Percentiles rank a stretch among this genome's conserved stretches.
Evolutionary conservation across 2,797 vertebrate genomes (phyloP).

Genomic region (Astyanax mexicanus): DNA sequence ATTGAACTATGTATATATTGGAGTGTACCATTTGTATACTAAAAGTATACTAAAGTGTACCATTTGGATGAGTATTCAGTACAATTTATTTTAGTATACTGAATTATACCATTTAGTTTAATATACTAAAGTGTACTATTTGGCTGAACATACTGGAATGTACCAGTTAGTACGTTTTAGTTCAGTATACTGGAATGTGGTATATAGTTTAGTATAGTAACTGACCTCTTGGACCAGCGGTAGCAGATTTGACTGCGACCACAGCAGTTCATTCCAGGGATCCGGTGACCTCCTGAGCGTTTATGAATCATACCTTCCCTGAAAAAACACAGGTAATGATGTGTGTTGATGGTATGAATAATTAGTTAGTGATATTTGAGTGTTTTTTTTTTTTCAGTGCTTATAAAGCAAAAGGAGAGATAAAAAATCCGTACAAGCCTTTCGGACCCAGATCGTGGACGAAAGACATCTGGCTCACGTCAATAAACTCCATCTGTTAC

Average conservation of each 20-base stretch:
- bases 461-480: slow-evolving; percentile 95
- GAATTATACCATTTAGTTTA: no score
- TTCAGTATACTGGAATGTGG: background rate
- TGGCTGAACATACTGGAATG: no score
- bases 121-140: no score
- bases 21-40: no score
- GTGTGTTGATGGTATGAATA: no score
- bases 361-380: no score
- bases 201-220: background rate
- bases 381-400: no score
- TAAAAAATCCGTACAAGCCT: slow-evolving; percentile 88
- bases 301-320: slow-evolving; percentile 97
- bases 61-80: no score
- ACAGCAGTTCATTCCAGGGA: slow-evolving; percentile 96
- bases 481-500: slow-evolving; percentile 95
- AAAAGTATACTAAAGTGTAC: no score
- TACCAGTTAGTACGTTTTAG: no score
- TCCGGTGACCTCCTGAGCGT: slow-evolving; percentile 94
- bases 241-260: slow-evolving; percentile 92
- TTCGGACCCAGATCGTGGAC: slow-evolving; percentile 97
- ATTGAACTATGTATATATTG: no score
- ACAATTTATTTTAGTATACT: no score
- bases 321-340: slow-evolving; percentile 52
- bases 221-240: slow-evolving; percentile 96
- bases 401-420: slow-evolving; percentile 14